Evolutionary conservation across 2,888 invertebrate species (phyloP).

Genomic region (Harpalus rubripes): DNA sequence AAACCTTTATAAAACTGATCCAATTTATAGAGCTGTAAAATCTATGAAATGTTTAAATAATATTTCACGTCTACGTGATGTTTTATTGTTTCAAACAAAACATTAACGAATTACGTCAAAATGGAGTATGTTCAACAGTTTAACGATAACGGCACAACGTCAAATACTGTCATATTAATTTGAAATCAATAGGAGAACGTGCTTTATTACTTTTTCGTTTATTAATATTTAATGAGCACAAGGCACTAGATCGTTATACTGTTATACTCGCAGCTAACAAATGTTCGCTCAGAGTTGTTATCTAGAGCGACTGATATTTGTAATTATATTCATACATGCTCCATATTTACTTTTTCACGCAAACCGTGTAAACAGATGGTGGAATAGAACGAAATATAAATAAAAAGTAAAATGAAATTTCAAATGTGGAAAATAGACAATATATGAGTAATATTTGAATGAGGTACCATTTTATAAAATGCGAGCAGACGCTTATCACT

Average conservation of each 20-base stretch:
- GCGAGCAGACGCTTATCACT: too few species aligned
- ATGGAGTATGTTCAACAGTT: background rate
- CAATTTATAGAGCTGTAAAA: constrained; percentile 15
- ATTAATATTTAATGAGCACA: constrained; percentile 40
- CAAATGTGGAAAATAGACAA: background rate
- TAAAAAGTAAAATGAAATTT: background rate
- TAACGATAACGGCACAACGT: constrained; percentile 9
- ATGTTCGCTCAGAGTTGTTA: background rate
- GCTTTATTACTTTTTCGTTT: constrained; percentile 23
- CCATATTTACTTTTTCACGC: background rate
- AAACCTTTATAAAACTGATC: constrained; percentile 8
- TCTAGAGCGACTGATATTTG: background rate
- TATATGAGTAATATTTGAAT: too few species aligned
- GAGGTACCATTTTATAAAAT: too few species aligned
- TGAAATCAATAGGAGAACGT: constrained; percentile 35
- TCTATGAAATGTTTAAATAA: constrained; percentile 22
- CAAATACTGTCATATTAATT: constrained; percentile 35
- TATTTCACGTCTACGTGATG: constrained; percentile 14
- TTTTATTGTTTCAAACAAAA: constrained; percentile 13
- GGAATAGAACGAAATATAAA: background rate
- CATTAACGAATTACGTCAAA: constrained; percentile 6
- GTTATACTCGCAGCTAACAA: constrained; percentile 24
- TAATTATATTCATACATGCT: background rate
- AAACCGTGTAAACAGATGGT: background rate
- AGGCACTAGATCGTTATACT: background rate